Conservation (phyloP, 2,888 invertebrate genomes). For the Tribolium freemani region DNA sequence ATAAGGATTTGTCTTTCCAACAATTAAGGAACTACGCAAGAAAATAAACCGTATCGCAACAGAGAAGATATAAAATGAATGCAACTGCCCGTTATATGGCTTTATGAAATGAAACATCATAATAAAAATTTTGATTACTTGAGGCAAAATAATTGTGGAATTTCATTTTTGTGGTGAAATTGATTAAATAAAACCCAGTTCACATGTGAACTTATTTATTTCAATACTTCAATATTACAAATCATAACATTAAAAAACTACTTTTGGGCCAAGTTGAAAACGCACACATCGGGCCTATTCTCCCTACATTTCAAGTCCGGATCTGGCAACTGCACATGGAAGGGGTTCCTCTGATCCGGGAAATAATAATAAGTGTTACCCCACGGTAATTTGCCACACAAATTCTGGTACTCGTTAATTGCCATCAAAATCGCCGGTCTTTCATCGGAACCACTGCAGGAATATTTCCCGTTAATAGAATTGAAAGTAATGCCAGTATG, state of each 20-base stretch:
- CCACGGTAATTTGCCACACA: constrained; percentile 6
- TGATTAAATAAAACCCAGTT: too few relatives aligned
- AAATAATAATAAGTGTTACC: background rate
- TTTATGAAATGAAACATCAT: too few relatives aligned
- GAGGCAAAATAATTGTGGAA: too few relatives aligned
- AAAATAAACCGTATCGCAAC: too few relatives aligned
- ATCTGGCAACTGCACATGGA: constrained; percentile 4
- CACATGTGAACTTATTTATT: too few relatives aligned
- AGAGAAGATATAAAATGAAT: too few relatives aligned
- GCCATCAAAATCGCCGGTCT: background rate
- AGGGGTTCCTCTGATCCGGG: background rate
- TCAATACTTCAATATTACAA: background rate
- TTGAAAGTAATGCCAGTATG: background rate
- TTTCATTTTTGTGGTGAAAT: too few relatives aligned
- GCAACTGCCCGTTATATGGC: too few relatives aligned
- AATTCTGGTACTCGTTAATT: background rate
- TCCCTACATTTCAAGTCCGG: background rate
- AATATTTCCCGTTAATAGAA: background rate
- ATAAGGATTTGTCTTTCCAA: too few relatives aligned
- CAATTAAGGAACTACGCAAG: too few relatives aligned
- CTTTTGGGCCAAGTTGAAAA: background rate
- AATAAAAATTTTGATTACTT: too few relatives aligned
- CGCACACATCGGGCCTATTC: background rate
- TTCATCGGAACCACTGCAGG: constrained; percentile 1
- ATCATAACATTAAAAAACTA: background rate